Conservation (phyloP, 1,140 invertebrate genomes). For the Diorhabda elongata region DNA sequence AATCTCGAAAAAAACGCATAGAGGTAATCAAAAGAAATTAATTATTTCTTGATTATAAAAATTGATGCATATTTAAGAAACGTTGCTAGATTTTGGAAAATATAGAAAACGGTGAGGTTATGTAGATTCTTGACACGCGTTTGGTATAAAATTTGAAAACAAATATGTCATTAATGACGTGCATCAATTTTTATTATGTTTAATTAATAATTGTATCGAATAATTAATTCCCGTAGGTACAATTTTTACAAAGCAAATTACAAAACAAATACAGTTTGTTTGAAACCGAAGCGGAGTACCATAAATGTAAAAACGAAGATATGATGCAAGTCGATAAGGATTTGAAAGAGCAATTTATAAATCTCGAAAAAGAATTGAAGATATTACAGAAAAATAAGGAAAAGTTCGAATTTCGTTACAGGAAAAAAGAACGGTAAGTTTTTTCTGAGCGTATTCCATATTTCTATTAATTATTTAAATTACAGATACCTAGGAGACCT, state of each 20-base stretch:
- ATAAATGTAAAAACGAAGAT: constrained; percentile 50
- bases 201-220: too few relatives aligned
- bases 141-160: too few relatives aligned
- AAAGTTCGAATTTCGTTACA: constrained; percentile 40
- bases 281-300: constrained; percentile 58
- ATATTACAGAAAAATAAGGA: constrained; percentile 51
- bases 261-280: constrained; percentile 61
- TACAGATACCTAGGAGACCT: constrained; percentile 30
- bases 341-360: constrained; percentile 42
- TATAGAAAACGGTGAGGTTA: too few relatives aligned
- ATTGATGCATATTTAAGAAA: neutral
- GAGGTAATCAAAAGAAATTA: neutral
- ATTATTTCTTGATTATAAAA: neutral
- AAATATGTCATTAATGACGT: too few relatives aligned
- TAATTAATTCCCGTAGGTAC: constrained; percentile 35
- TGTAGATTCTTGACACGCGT: too few relatives aligned
- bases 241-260: constrained; percentile 57
- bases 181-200: too few relatives aligned
- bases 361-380: constrained; percentile 51
- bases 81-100: too few relatives aligned
- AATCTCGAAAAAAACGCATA: neutral
- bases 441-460: neutral
- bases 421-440: constrained; percentile 53
- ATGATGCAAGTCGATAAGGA: constrained; percentile 41
- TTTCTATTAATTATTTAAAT: constrained; percentile 11